A percentile compares a stretch with the other conserved stretches of the same genome.
Evolutionary conservation across 2,113 vertebrate genomes (phyloP).

Genomic region (Cairina moschata): DNA sequence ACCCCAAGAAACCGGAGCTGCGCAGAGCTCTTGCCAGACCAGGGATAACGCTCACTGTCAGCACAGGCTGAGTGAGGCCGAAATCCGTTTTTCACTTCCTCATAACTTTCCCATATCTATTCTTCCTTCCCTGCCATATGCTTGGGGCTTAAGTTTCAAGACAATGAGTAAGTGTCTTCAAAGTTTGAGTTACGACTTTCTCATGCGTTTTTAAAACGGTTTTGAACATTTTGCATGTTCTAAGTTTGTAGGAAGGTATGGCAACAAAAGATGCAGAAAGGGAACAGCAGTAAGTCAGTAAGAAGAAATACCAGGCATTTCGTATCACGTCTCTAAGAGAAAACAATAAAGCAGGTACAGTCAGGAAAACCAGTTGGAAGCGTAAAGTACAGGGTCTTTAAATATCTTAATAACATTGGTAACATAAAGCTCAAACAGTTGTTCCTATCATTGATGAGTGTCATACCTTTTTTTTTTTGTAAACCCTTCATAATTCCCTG

Average conservation of each 20-base stretch:
- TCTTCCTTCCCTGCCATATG: rapidly evolving
- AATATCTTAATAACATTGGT: background rate
- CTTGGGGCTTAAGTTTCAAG: background rate
- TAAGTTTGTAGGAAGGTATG: background rate
- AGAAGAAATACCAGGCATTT: background rate
- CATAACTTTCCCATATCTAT: background rate
- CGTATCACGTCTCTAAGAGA: background rate
- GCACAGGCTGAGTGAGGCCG: background rate
- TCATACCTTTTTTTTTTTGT: background rate
- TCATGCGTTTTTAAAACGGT: background rate
- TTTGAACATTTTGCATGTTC: background rate
- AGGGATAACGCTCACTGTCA: background rate
- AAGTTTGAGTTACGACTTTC: background rate
- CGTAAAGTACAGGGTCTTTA: background rate
- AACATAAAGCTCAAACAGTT: background rate
- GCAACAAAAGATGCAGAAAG: background rate
- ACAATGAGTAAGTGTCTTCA: background rate
- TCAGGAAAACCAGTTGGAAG: background rate
- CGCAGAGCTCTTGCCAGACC: background rate
- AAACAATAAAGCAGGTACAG: background rate
- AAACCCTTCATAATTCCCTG: background rate
- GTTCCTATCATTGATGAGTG: background rate
- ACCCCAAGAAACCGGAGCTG: background rate
- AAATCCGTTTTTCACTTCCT: background rate
- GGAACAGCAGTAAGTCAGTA: background rate